Conservation (phyloP, 64 coral and sea anemone species). For the Acropora yongei region DNA sequence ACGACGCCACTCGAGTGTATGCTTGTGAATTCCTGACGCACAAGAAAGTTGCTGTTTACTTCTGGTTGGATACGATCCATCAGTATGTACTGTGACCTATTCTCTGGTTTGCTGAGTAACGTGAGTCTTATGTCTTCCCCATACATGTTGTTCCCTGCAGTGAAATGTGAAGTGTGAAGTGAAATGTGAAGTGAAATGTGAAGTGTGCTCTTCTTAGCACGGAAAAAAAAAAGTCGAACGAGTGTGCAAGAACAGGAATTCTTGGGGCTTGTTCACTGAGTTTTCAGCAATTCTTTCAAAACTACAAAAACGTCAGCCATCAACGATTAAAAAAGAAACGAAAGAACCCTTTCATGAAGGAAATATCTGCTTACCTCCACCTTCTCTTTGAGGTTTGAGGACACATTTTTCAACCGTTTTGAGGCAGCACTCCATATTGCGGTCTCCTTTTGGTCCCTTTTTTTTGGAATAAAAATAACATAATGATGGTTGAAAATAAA, state of each 20-base stretch:
- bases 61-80: constrained; percentile 86
- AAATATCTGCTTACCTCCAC: constrained; percentile 72
- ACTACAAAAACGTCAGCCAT: too few relatives aligned
- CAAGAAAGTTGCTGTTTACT: constrained; percentile 75
- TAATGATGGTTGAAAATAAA: neutral
- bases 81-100: constrained; percentile 84
- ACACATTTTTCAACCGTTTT: constrained; percentile 78
- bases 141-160: constrained; percentile 84
- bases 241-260: too few relatives aligned
- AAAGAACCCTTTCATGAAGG: neutral
- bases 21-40: constrained; percentile 60
- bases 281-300: too few relatives aligned
- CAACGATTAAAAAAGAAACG: neutral
- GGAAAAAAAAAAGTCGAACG: too few relatives aligned
- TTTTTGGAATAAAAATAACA: neutral
- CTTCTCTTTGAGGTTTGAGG: constrained; percentile 94
- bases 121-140: constrained; percentile 86
- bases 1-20: constrained; percentile 54
- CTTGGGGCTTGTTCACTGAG: too few relatives aligned
- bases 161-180: neutral
- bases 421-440: constrained; percentile 69
- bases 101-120: constrained; percentile 57
- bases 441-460: constrained; percentile 82
- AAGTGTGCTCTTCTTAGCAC: too few relatives aligned
- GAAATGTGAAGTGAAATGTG: neutral